Evolutionary conservation across 2,113 vertebrate species (phyloP), one percentile per base, ranked within the genome.

Genomic region (Garra rufa): DNA sequence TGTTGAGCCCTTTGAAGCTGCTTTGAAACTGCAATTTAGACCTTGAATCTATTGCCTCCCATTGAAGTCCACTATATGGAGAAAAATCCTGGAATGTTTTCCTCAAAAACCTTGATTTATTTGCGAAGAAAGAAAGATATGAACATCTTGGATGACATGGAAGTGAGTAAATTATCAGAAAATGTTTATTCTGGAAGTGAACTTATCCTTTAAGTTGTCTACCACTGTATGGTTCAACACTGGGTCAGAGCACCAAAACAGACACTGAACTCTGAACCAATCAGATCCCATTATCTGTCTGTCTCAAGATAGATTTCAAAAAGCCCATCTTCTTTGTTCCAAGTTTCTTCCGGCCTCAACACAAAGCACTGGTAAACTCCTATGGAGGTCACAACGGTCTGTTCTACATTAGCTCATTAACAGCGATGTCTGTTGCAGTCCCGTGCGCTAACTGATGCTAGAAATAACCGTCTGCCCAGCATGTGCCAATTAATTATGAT

Each of bases 401-500:
- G 90, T 91, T 90, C 91, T 87, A 88, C 90, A 92, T 90, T 61
- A 86, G 87, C 86, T 75, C 89, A 89, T 90, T 91, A 88, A 86
- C 91, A 94, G 91, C 87, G 76, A 93, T 92, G 87, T 83, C 83
- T 87, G 87, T 87, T 71, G 84, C 26, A 86, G 86, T 88, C 89
- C 63, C 9, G 52, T 89, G 86, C 50, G 63, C 81, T 14, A 86
- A 84, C 86, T 86, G 28, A 77, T 81, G 57, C 41, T 87, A 90
- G 87, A 92, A 93, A 92, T 85, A 78, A 86, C 78, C 70, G 65
- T 71, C n/a, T 8, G 17, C 79, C 87, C 88, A 84, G 24, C 90
- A 88, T 90, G 92, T 91, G 91, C 85, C 92, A 91, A 91, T 95
- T 93, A 93, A 87, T 85, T 90, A 85, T 89, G 90, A 88, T 88